Evolutionary conservation across 2,888 invertebrate genomes (phyloP), one percentile per base, ranked within the genome.

Genomic region (Antheraea yamamai): DNA sequence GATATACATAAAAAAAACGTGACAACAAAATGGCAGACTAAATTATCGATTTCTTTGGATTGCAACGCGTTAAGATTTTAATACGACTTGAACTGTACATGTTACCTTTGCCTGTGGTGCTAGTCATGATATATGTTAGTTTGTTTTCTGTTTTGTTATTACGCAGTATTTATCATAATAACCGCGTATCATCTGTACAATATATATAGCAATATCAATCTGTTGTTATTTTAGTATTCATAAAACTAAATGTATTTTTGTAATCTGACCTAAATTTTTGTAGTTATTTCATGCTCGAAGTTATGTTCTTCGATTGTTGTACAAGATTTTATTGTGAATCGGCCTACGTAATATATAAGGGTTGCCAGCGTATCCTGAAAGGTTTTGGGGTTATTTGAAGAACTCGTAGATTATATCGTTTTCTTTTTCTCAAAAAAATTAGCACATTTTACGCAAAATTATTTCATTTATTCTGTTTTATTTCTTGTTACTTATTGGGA

Each of bases 21-120:
- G n/a, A 58, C 30, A n/a, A n/a, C 20, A n/a, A 58, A 58, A 61
- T 61, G 61, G 23, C 30, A 16, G 30, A 26, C 16, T 30, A 66
- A 61, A 30, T 66, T 66, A 66, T 30, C 4, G 16, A 6, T 16
- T 16, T 30, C 30, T 66, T 30, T 66, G 30, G n/a, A 61, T 23
- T 12, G 23, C 12, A 61, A 23, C 61, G 23, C 61, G 61, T 61
- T 23, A 61, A 30, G 30, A 12, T 66, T 61, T 66, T 16, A 14
- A 30, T 66, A 30, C 20, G 4, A 30, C 16, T 30, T 61, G 0
- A 66, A 16, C 16, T 26, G 64, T 66, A 10, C 30, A 16, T 75
- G 78, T 77, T 75, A 79, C 80, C 71, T 81, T 84, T 86, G 82
- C 85, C 84, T 81, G 78, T 82, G 86, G 86, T 88, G 88, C 88